Evolutionary conservation across 2,888 invertebrate genomes (phyloP).

Genomic region (Folsomia manolachei): DNA sequence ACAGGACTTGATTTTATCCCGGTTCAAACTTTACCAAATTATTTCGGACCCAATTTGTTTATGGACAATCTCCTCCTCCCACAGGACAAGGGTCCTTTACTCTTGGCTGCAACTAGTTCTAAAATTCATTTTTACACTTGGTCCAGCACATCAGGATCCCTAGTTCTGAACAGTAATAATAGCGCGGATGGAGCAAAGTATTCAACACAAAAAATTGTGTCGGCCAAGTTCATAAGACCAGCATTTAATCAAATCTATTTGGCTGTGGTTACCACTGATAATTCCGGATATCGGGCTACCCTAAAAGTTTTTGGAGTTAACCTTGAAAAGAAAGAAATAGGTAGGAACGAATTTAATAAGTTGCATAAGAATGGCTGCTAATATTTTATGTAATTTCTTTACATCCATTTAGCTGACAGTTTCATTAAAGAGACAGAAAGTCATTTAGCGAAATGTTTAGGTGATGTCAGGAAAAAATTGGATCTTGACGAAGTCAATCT

Average conservation of each 20-base stretch:
- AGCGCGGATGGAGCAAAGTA: not conserved
- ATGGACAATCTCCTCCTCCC: constrained; percentile 31
- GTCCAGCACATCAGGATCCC: constrained; percentile 21
- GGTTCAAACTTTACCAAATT: constrained; percentile 38
- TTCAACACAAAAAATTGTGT: not conserved
- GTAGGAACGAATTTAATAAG: too few relatives aligned
- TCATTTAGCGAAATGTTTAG: constrained; percentile 30
- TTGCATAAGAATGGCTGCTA: too few relatives aligned
- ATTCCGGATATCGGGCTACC: not conserved
- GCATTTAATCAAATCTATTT: not conserved
- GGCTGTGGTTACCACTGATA: not conserved
- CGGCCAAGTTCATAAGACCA: constrained; percentile 20
- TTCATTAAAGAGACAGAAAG: constrained; percentile 28
- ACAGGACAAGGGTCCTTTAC: constrained; percentile 28
- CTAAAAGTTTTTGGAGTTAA: constrained; percentile 22
- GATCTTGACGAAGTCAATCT: not conserved
- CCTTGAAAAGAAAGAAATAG: constrained; percentile 3
- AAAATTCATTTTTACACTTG: constrained; percentile 23
- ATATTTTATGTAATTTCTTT: not conserved
- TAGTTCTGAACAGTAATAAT: constrained; percentile 14
- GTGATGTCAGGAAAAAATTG: constrained; percentile 5
- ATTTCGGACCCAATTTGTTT: constrained; percentile 30
- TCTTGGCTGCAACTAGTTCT: constrained; percentile 26
- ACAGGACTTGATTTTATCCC: constrained; percentile 41
- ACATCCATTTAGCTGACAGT: constrained; percentile 9